Conservation (phyloP, 2,888 invertebrate genomes). For the Drosophila macrothrix region DNA sequence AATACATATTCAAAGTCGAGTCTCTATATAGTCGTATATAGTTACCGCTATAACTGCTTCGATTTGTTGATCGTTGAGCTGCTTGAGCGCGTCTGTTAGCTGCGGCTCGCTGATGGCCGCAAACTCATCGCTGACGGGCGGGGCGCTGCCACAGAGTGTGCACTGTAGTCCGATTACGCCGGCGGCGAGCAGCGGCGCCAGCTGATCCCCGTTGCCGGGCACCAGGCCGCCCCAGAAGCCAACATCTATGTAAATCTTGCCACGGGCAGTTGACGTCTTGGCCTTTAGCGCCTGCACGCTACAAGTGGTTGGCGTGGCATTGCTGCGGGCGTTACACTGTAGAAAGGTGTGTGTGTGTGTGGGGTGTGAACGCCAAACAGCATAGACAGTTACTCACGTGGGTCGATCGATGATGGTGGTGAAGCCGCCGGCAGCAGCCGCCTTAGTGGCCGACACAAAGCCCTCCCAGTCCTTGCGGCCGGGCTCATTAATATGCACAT, state of each 20-base stretch:
- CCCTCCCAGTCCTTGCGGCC: constrained; percentile 91
- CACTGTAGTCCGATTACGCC: constrained; percentile 92
- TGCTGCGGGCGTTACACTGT: constrained; percentile 85
- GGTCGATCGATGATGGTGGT: constrained; percentile 91
- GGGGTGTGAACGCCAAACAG: constrained; percentile 4
- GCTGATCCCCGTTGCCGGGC: constrained; percentile 87
- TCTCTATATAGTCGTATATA: neutral
- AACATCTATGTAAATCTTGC: constrained; percentile 88
- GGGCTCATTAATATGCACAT: constrained; percentile 91
- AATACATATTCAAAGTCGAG: neutral
- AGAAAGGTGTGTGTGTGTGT: constrained; percentile 1
- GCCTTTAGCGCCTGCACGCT: constrained; percentile 87
- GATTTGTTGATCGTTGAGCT: constrained; percentile 87
- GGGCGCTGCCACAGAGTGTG: constrained; percentile 89
- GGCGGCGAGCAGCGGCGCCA: constrained; percentile 87
- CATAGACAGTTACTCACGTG: constrained; percentile 85
- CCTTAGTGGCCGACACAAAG: constrained; percentile 89
- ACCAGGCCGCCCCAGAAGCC: constrained; percentile 93
- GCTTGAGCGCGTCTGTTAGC: constrained; percentile 87
- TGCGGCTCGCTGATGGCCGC: constrained; percentile 87
- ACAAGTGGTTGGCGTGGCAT: constrained; percentile 90
- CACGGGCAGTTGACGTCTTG: constrained; percentile 87
- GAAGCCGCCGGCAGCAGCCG: constrained; percentile 90
- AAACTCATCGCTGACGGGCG: constrained; percentile 87
- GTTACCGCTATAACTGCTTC: constrained; percentile 88